Evolutionary conservation across 1,140 invertebrate genomes (phyloP), one percentile per base, ranked within the genome.

Genomic region (Listronotus bonariensis): DNA sequence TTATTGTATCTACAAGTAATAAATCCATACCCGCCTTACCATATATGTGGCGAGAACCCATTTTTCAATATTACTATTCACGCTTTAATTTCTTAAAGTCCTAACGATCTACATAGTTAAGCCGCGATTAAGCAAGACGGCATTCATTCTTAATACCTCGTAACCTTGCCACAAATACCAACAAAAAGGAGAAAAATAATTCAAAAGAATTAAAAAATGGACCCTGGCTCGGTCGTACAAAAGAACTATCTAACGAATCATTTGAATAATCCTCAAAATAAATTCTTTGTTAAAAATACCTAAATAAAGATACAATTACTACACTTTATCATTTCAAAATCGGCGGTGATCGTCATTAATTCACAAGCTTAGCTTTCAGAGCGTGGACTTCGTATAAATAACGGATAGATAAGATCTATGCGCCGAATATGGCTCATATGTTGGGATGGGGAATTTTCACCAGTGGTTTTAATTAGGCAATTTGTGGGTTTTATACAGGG

Each of bases 311-410:
- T 69, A 72, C 68, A 72, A 68, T 68, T 72, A 72, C 68, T 61
- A 60, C 68, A 70, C 54, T 70, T 72, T 72, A 71, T 72, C 71
- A 72, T 72, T 72, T 72, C 69, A 69, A 57, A 68, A 72, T 70
- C 71, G 61, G 66, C 49, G 53, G 63, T 42, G 66, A 70, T 57
- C 41, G 49, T 72, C 71, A 72, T 72, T 72, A 72, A 72, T 72
- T 68, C 70, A 62, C 45, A 17, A 51, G 65, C 57, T 58, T 58
- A 70, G 68, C 68, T 72, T 72, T 72, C 68, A 68, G 70, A 72
- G 55, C 65, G 65, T 65, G 60, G 66, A 66, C 62, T 71, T 58
- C 63, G 65, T 67, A 71, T 71, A 72, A 72, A 72, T 70, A 70
- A 72, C 68, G 43, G 34, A 12, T 63, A 66, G 68, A 72, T 70